Evolutionary conservation across 2,113 vertebrate species (phyloP).

Genomic region (Crotalus viridis): DNA sequence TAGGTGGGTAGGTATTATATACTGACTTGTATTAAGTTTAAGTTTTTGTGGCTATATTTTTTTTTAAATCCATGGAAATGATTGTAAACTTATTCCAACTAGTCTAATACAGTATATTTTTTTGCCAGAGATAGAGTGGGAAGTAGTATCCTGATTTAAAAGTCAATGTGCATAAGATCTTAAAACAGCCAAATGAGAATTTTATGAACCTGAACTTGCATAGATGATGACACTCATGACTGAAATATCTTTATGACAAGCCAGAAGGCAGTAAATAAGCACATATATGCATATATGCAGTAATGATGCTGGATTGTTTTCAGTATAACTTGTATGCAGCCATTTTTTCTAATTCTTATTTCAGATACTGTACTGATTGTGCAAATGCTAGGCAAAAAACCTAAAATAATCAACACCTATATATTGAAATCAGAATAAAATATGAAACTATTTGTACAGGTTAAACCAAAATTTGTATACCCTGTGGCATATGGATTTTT

Average conservation of each 20-base stretch:
- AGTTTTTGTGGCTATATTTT: neutral
- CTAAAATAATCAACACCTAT: neutral
- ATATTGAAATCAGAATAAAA: neutral
- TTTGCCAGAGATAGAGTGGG: neutral
- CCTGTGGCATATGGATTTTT: neutral
- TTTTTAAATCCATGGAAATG: neutral
- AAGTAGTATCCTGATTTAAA: neutral
- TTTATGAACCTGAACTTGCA: neutral
- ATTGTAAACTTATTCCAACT: neutral
- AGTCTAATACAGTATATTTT: neutral
- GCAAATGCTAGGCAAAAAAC: neutral
- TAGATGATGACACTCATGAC: neutral
- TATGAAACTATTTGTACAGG: neutral
- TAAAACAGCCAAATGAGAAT: neutral
- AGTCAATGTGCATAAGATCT: neutral
- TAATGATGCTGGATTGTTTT: neutral
- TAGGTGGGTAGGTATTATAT: neutral
- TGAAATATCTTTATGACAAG: neutral
- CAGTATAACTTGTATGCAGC: neutral
- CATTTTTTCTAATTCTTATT: neutral
- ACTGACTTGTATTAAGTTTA: neutral
- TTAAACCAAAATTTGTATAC: neutral
- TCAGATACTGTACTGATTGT: neutral
- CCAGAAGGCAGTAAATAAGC: neutral
- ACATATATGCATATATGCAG: neutral